Evolutionary conservation across 2,113 vertebrate genomes (phyloP), one percentile per base, ranked within the genome.

Genomic region (Isichthys henryi): DNA sequence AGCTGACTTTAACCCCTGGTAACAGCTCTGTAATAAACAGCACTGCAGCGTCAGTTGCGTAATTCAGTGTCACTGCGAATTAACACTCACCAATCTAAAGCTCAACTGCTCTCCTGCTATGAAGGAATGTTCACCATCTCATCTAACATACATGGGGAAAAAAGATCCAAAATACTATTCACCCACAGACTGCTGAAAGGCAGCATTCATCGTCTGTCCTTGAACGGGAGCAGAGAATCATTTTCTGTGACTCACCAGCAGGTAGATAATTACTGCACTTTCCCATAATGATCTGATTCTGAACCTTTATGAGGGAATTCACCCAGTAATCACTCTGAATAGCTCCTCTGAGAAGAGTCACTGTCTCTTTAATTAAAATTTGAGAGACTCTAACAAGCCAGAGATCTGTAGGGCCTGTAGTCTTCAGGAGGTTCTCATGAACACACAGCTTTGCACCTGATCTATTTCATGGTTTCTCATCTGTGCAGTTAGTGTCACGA

Each of bases 231-330:
- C 43, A 84, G 82, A 15, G 13, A 80, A 80, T 35, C 35, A 43
- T 87, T 53, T 87, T 53, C n/a, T 50, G 27, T 87, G n/a, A 52
- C 15, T 23, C 85, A 87, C 27, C 50, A 56, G 85, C 50, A 87
- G 48, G 85, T 31, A 53, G 27, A 87, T 53, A 56, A 87, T 53
- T 87, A 87, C 50, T 87, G 50, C 85, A 87, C 48, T 86, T 86
- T 52, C 46, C 48, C 50, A 13, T 53, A 87, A 87, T 87, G 31
- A 87, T 8, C 23, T 87, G 50, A 35, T 87, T 56, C 85, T 1
- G 31, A 53, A 87, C 85, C 35, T 84, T 84, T 84, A 87, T 86
- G 85, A 52, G 85, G n/a, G 3, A 35, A 52, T 86, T 86, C 48
- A 86, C 48, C 27, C 23, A 86, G 23, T 87, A 87, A 87, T 53